These are phyloP conservation scores for Lethrus apterus DNA, from an alignment of 1,140 invertebrate genomes.

Conservation along the genomic window DNA sequence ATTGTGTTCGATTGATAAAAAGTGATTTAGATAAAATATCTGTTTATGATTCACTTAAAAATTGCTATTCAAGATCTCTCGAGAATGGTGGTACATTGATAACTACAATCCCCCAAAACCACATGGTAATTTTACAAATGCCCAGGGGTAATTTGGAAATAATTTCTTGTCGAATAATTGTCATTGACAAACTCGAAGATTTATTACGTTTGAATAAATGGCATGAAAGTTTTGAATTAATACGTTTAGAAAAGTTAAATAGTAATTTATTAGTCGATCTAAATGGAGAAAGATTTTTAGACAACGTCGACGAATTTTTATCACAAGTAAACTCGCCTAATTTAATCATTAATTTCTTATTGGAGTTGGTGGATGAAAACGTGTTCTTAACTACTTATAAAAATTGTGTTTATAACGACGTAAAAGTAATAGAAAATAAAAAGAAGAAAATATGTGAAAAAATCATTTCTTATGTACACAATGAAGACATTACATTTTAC, in stretches of 20 bases:
- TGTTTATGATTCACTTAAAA: not conserved
- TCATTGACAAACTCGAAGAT: not conserved
- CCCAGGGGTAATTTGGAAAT: not conserved
- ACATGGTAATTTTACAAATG: not conserved
- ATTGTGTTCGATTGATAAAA: not conserved
- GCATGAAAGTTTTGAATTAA: not conserved
- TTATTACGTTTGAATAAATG: not conserved
- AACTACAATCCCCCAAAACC: not conserved
- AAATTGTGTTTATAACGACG: not conserved
- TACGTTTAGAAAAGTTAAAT: not conserved
- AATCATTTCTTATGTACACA: too few relatives aligned
- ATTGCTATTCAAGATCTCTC: not conserved
- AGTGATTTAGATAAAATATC: not conserved
- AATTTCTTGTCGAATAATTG: slow-evolving; percentile 1
- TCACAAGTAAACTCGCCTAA: not conserved
- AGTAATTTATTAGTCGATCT: slow-evolving; percentile 1
- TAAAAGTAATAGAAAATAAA: not conserved
- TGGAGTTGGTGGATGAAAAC: not conserved
- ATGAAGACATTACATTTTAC: too few relatives aligned
- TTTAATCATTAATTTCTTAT: not conserved
- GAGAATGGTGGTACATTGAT: not conserved
- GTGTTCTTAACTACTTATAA: slow-evolving; percentile 1
- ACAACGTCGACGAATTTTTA: not conserved
- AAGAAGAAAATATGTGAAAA: not conserved
- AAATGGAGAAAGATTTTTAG: not conserved